Conservation (phyloP, 2,888 invertebrate species). For the Colletes collaris region DNA sequence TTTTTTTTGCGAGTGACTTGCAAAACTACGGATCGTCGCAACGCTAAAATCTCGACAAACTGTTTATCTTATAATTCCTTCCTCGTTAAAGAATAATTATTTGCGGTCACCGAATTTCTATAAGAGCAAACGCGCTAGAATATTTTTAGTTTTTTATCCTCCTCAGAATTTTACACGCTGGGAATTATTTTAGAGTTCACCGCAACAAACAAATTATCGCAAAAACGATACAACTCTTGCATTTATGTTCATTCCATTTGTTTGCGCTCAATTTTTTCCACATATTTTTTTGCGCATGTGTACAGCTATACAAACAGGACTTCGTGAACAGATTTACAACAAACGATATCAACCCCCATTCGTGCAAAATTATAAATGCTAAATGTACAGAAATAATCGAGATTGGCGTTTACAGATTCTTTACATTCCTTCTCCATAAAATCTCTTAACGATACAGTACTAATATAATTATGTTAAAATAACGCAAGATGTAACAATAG, state of each 20-base stretch:
- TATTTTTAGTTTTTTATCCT: constrained; percentile 2
- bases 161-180: neutral
- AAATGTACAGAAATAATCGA: constrained; percentile 48
- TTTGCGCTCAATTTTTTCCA: constrained; percentile 1
- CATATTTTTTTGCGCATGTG: neutral
- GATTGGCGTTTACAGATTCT: constrained; percentile 44
- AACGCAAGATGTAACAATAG: constrained; percentile 62
- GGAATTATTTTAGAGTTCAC: constrained; percentile 13
- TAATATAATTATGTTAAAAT: constrained; percentile 62
- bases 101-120: neutral
- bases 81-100: constrained; percentile 3
- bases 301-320: constrained; percentile 4
- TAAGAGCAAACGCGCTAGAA: neutral
- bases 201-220: constrained; percentile 13
- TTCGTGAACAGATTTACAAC: constrained; percentile 14
- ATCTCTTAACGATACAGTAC: constrained; percentile 48
- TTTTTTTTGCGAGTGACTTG: neutral
- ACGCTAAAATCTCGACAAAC: constrained; percentile 19
- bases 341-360: neutral
- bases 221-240: constrained; percentile 12
- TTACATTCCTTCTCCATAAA: constrained; percentile 24
- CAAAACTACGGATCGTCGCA: constrained; percentile 9
- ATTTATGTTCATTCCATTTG: neutral
- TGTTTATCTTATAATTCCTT: neutral
- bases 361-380: constrained; percentile 55